Percentiles rank a stretch among this genome's conserved stretches.
phyloP scores from a whole-genome alignment of 2,888 invertebrate genomes.

The Acrobasis repandana region DNA sequence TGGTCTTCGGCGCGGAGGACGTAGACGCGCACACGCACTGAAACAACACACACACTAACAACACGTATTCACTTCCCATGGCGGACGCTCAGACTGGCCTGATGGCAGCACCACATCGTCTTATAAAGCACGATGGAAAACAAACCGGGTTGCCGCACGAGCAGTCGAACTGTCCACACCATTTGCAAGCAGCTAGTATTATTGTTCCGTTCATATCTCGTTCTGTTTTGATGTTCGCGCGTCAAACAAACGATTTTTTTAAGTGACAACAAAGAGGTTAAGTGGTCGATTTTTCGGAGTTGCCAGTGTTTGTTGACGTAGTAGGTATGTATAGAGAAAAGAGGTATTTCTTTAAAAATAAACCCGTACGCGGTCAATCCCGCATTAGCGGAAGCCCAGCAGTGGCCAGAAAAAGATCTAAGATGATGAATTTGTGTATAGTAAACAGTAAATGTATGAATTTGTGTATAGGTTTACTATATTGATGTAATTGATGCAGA shows the following conservation, averaged over 20 bases:
- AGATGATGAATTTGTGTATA: no score
- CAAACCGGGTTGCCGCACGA: conserved; percentile 44
- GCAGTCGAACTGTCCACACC: conserved; percentile 21
- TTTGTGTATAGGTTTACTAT: no score
- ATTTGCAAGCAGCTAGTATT: neutral
- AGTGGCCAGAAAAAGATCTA: no score
- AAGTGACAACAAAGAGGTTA: neutral
- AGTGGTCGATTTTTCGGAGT: neutral
- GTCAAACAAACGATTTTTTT: neutral
- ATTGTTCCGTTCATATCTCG: neutral
- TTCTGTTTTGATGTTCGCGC: conserved; percentile 7
- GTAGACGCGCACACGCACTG: conserved; percentile 67
- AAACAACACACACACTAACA: conserved; percentile 66
- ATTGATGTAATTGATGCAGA: no score
- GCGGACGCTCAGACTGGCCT: conserved; percentile 52
- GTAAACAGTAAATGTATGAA: no score
- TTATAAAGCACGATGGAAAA: conserved; percentile 50
- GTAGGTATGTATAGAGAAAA: neutral
- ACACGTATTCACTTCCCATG: conserved; percentile 44
- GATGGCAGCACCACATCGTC: conserved; percentile 41
- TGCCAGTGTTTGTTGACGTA: neutral
- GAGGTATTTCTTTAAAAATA: neutral
- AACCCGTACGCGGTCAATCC: no score
- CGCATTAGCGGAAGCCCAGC: no score
- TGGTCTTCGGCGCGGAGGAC: conserved; percentile 54